Evolutionary conservation across 2,888 invertebrate genomes (phyloP).

Genomic region (Hipparchia semele): DNA sequence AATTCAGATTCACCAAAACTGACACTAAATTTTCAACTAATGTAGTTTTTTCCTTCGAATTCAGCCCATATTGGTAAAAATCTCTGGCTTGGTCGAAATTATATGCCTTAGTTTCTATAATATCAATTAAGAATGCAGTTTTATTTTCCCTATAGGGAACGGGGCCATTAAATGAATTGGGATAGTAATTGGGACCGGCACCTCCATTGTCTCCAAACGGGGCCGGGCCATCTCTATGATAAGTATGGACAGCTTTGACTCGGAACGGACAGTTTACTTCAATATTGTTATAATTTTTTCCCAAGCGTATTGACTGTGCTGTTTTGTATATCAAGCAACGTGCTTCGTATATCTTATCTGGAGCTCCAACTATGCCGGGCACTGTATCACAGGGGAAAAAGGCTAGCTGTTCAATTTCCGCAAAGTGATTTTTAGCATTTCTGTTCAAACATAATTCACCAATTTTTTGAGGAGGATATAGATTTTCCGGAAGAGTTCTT

Average conservation of each 20-base stretch:
- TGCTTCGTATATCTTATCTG: constrained; percentile 94
- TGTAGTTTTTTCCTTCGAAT: constrained; percentile 86
- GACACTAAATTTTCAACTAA: constrained; percentile 91
- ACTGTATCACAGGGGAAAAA: constrained; percentile 93
- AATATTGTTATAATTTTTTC: constrained; percentile 93
- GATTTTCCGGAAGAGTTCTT: not conserved
- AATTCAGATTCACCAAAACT: constrained; percentile 87
- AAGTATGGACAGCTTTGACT: constrained; percentile 82
- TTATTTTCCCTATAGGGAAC: constrained; percentile 84
- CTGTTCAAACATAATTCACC: constrained; percentile 3
- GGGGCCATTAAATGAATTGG: constrained; percentile 96
- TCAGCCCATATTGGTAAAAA: constrained; percentile 90
- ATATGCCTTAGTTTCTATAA: constrained; percentile 89
- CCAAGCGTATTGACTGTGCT: constrained; percentile 92
- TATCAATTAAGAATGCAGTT: constrained; percentile 76
- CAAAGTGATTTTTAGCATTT: not conserved
- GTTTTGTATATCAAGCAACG: constrained; percentile 93
- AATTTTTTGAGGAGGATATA: not conserved
- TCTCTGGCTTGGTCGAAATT: constrained; percentile 92
- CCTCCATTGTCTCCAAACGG: constrained; percentile 89
- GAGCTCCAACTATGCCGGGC: constrained; percentile 94
- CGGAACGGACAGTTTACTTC: constrained; percentile 96
- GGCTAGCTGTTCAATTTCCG: constrained; percentile 78
- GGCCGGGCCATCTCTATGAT: constrained; percentile 93
- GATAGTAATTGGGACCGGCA: constrained; percentile 96